These are phyloP conservation scores for Rhabdophis nuchalis DNA, from an alignment of 2,797 vertebrate species.

Conservation along the genomic window DNA sequence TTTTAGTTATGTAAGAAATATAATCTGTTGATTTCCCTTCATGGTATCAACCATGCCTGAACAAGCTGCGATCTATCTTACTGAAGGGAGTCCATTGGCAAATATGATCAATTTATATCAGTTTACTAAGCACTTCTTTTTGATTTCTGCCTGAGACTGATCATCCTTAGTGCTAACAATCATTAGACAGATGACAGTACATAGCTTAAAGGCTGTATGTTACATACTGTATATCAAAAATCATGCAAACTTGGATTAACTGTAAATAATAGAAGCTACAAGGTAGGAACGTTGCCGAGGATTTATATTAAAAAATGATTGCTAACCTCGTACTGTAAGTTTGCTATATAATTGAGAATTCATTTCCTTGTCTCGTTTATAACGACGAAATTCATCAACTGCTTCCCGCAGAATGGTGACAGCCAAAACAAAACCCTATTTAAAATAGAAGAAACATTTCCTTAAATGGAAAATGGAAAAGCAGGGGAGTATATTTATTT, in stretches of 20 bases:
- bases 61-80: background rate
- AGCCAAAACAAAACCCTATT: slow-evolving; percentile 89
- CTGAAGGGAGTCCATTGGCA: background rate
- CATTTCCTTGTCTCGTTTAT: slow-evolving; percentile 95
- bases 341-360: slow-evolving; percentile 97
- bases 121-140: background rate
- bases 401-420: slow-evolving; percentile 93
- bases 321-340: slow-evolving; percentile 90
- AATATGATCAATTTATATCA: background rate
- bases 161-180: background rate
- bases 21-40: background rate
- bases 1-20: background rate
- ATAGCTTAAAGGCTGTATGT: background rate
- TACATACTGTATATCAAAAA: background rate
- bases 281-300: background rate
- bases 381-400: slow-evolving; percentile 90
- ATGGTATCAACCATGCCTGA: background rate
- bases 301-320: slow-evolving; percentile 25
- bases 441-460: slow-evolving; percentile 52
- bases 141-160: background rate
- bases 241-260: background rate
- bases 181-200: background rate
- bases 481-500: background rate
- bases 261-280: background rate
- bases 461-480: slow-evolving; percentile 30